These are phyloP conservation scores for Dysidea cf. avara DNA, from an alignment of 37 sponge, comb jelly and placozoan species.

Conservation along the genomic window DNA sequence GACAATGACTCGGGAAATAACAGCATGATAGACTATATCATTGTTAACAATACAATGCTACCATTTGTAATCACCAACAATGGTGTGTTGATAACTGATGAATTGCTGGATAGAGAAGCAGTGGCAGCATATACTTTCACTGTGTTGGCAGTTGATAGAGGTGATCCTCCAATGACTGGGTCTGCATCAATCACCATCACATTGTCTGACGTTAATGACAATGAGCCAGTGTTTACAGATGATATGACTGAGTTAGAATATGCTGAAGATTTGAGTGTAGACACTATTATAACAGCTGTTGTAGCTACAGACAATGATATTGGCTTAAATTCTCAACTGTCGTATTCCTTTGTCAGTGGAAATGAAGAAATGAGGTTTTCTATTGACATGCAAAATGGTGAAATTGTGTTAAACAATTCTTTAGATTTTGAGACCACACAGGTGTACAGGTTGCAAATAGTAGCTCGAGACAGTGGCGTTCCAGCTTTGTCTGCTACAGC, in stretches of 20 bases:
- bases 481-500: slow-evolving; percentile 6
- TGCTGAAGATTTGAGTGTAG: no score
- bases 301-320: slow-evolving; percentile 45
- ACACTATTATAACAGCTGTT: slow-evolving; percentile 32
- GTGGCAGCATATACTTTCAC: slow-evolving; percentile 11
- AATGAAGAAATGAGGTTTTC: slow-evolving; percentile 13
- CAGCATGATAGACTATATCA: slow-evolving; percentile 9
- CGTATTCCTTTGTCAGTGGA: slow-evolving; percentile 28
- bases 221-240: slow-evolving; percentile 37
- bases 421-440: slow-evolving; percentile 22
- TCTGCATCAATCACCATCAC: slow-evolving; percentile 32
- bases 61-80: slow-evolving; percentile 32
- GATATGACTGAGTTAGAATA: slow-evolving; percentile 49
- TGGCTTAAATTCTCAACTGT: slow-evolving; percentile 36
- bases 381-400: slow-evolving; percentile 8
- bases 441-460: background rate
- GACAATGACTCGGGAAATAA: slow-evolving; percentile 56
- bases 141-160: slow-evolving; percentile 59
- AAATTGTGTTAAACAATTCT: background rate
- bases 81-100: slow-evolving; percentile 23
- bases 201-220: slow-evolving; percentile 68
- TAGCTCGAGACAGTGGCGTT: slow-evolving; percentile 5
- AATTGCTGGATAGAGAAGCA: slow-evolving; percentile 48
- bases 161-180: slow-evolving; percentile 30
- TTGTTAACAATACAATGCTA: background rate